Base-by-base conservation (phyloP, 1,140 invertebrate genomes). In the Drosophila mauritiana region DNA sequence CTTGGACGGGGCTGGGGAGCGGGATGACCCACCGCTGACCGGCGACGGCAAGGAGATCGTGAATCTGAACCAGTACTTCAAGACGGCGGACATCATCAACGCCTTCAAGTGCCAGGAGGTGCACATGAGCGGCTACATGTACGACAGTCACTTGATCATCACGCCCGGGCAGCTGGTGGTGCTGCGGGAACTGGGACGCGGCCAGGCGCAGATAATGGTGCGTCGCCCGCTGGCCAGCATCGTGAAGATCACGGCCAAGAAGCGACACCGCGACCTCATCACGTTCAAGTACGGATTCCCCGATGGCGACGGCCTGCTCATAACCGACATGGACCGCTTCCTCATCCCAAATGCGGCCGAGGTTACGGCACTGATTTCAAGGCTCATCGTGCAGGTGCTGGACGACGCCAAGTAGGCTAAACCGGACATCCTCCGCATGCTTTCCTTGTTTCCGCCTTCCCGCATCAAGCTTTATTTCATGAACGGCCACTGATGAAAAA, bases 171-270 rank as follows among this genome's bases (percentile, higher is more conserved):
- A 98, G 92, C 94, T 99, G 65, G 96, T 97, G 78, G 96, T 99
- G 46, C 92, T 99, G 39, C 94, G 98, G 42, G 97, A 98, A 91
- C 94, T 97, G 55, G 94, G 95, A 31, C 94, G 95, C 62, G 94
- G 96, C 6, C 95, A 95, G 79, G 98, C 96, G 0, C 96, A 97
- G 90, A 95, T 99, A 3, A 96, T 97, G 73, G 96, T 97, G 0
- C 94, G 96, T 72, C 94, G 97, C 37, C 96, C 97, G 1, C 93
- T 99, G 49, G 96, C 96, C 12, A 96, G 96, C 40, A 97, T 99
- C 79, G 96, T 99, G 12, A 98, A 98, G 94, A 99, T 99, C 64
- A 99, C 98, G 1, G 98, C 97, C 10, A 98, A 98, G 91, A 98
- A 98, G 92, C 95, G 96, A 58, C 96, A 97, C 92, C 97, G 98